phyloP scores from a whole-genome alignment of 2,797 vertebrate genomes.

The Anableps anableps region DNA sequence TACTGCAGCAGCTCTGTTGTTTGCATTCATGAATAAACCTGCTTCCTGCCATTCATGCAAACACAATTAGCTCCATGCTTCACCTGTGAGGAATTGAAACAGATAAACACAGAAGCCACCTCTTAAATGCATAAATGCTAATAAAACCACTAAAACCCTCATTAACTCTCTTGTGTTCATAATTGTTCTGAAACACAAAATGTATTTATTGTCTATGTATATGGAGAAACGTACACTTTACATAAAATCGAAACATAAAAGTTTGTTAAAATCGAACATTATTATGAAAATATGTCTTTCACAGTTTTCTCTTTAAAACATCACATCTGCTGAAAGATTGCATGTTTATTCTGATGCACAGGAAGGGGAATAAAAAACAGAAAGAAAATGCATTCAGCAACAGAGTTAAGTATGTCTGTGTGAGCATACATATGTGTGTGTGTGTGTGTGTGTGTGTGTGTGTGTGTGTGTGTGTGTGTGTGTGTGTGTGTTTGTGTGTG shows the following conservation, averaged over 20 bases:
- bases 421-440: conserved; percentile 7
- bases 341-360: conserved; percentile 38
- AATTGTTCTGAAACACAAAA: conserved; percentile 9
- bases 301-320: conserved; percentile 47
- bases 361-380: conserved; percentile 38
- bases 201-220: background rate
- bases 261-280: conserved; percentile 5
- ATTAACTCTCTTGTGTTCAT: conserved; percentile 23
- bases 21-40: conserved; percentile 74
- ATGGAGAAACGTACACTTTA: background rate
- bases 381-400: conserved; percentile 49
- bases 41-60: conserved; percentile 66
- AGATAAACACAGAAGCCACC: conserved; percentile 33
- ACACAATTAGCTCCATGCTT: conserved; percentile 67
- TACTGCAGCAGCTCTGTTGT: conserved; percentile 34
- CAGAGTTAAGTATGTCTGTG: conserved; percentile 21
- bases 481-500: conserved; percentile 3
- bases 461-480: conserved; percentile 15
- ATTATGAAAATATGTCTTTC: conserved; percentile 22
- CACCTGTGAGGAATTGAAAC: conserved; percentile 42
- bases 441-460: conserved; percentile 40
- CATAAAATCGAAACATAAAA: background rate
- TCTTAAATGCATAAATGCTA: conserved; percentile 44
- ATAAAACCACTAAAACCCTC: conserved; percentile 24
- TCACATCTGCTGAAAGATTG: conserved; percentile 34